A percentile compares a stretch with the other conserved stretches of the same genome.
Evolutionary conservation across 1,140 invertebrate genomes (phyloP).

Genomic region (Gonatopus flavifemur): DNA sequence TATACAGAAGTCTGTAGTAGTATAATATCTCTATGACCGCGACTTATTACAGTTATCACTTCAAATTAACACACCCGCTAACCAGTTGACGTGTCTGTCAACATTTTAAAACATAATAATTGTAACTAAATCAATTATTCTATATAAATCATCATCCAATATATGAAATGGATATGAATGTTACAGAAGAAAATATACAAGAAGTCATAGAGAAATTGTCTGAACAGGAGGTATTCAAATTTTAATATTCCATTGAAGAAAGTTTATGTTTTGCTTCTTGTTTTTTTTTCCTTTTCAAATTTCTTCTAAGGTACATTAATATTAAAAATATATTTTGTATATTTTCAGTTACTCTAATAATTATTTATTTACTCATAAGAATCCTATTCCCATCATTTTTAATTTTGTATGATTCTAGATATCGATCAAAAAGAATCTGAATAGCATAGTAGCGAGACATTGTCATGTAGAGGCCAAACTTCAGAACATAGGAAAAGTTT

Average conservation of each 20-base stretch:
- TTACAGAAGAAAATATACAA: slow-evolving; percentile 41
- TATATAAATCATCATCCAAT: neutral
- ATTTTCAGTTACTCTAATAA: no score
- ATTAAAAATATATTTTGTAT: neutral
- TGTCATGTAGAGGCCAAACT: slow-evolving; percentile 70
- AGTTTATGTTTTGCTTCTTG: no score
- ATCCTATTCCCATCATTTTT: no score
- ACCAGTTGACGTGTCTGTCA: no score
- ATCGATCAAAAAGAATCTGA: slow-evolving; percentile 62
- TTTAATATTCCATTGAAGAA: no score
- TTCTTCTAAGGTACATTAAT: neutral
- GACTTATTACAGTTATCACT: no score
- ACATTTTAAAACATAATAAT: no score
- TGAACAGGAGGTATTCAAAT: slow-evolving; percentile 41
- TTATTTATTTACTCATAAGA: no score
- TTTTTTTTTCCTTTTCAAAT: slow-evolving; percentile 16
- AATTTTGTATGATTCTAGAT: no score
- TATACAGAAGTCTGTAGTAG: no score
- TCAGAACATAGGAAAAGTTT: slow-evolving; percentile 63
- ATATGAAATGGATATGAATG: slow-evolving; percentile 25
- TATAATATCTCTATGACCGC: no score
- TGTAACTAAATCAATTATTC: neutral
- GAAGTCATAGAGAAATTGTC: slow-evolving; percentile 38
- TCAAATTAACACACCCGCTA: no score
- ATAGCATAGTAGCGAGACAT: slow-evolving; percentile 63